Base-by-base conservation (phyloP, 2,888 invertebrate genomes). In the Dilophus febrilis region DNA sequence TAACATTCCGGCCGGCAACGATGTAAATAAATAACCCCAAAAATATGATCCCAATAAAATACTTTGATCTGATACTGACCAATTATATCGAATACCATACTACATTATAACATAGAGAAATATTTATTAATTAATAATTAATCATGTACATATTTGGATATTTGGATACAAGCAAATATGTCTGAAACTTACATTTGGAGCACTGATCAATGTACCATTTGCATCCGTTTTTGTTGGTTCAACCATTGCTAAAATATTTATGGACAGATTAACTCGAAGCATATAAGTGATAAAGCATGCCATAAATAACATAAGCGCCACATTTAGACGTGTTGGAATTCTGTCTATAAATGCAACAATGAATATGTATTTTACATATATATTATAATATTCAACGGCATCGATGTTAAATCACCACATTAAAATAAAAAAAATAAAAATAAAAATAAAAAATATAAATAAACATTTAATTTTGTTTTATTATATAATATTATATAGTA, bases 241-340 rank as follows among this genome's bases (percentile, higher is more conserved):
- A 3, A 77, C 75, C 79, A 79, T 79, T 6, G 77, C 78, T 35
- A 79, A 71, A 31, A 79, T 66, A 48, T 76, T 77, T 38, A 83
- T 72, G 13, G 81, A 79, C 64, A 83, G 73, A 55, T 83, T 82
- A 2, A 81, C 74, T 38, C 81, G 68, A 46, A 78, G 66, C 74
- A 79, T 77, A 61, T 82, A 83, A 13, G 70, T 68, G 47, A 77
- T 69, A 62, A 80, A 74, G 48, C 78, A 79, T 45, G 75, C 71
- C 42, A 77, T 74, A 55, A 83, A 79, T 47, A 80, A 58, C 80
- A 82, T 80, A 32, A 78, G 46, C 34, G 70, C 78, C 27, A 73
- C 59, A 42, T 66, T 50, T 8, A 66, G 53, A 36, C 74, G 61
- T 42, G 61, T 62, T n/a, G 73, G 71, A 33, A 71, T 53, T 49